Conservation (phyloP, 1,140 invertebrate genomes). For the Drosophila kohkoa region DNA sequence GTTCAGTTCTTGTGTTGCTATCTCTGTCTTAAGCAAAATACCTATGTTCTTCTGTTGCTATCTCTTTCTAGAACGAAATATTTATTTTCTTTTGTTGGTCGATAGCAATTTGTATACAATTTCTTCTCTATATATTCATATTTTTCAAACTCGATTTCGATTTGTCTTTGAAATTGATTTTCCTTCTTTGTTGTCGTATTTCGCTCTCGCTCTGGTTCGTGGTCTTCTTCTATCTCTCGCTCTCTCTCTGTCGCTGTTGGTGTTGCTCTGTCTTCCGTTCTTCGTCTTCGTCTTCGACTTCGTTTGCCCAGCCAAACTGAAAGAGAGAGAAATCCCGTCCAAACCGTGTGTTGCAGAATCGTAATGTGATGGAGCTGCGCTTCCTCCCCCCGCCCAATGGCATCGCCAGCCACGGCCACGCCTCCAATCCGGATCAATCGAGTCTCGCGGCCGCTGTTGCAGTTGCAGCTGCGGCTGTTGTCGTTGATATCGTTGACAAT, state of each 20-base stretch:
- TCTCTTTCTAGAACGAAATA: too few species aligned
- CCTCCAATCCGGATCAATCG: neutral
- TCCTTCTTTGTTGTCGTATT: too few species aligned
- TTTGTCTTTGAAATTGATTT: too few species aligned
- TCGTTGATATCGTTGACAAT: neutral
- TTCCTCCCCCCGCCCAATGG: conserved; percentile 70
- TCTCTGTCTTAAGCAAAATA: too few species aligned
- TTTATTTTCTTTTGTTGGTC: too few species aligned
- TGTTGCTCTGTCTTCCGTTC: conserved; percentile 9
- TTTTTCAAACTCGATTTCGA: too few species aligned
- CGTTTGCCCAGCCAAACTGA: conserved; percentile 57
- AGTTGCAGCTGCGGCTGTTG: too few species aligned
- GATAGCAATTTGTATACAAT: too few species aligned
- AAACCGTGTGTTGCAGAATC: conserved; percentile 77
- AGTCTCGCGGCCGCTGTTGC: conserved; percentile 2
- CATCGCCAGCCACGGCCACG: neutral
- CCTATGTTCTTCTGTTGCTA: too few species aligned
- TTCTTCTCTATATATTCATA: too few species aligned
- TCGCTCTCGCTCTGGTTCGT: neutral
- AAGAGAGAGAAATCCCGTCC: conserved; percentile 48
- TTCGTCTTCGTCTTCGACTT: neutral
- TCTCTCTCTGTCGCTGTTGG: neutral
- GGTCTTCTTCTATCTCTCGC: too few species aligned
- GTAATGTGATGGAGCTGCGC: conserved; percentile 84
- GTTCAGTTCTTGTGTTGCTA: too few species aligned